These are phyloP conservation scores for Leptoclinus maculatus DNA, from an alignment of 2,797 vertebrate species.

Conservation along the genomic window DNA sequence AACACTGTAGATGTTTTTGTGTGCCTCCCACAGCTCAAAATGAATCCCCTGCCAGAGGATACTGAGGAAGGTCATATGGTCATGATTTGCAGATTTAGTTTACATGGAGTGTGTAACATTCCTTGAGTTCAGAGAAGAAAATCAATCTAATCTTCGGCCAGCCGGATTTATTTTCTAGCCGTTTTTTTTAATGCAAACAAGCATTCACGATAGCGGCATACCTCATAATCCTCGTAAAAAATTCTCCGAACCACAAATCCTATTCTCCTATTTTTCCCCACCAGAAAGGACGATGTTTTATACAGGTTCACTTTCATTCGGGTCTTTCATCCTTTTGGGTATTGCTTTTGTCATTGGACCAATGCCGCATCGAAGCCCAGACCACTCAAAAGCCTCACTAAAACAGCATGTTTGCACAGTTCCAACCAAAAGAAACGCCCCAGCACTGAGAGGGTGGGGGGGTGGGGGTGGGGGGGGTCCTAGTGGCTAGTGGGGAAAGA, in stretches of 20 bases:
- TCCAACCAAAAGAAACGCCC: conserved; percentile 77
- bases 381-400: conserved; percentile 70
- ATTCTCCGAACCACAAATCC: conserved; percentile 42
- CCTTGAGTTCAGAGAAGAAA: conserved; percentile 78
- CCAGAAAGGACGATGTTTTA: conserved; percentile 41
- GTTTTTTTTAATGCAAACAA: conserved; percentile 66
- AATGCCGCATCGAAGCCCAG: conserved; percentile 67
- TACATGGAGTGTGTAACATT: conserved; percentile 80
- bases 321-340: conserved; percentile 68
- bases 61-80: conserved; percentile 81
- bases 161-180: conserved; percentile 74
- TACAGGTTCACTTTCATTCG: conserved; percentile 70
- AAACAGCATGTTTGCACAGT: conserved; percentile 81
- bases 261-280: conserved; percentile 46
- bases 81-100: conserved; percentile 82
- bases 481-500: conserved; percentile 64
- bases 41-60: conserved; percentile 68
- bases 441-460: conserved; percentile 41
- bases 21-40: conserved; percentile 67
- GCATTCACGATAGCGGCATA: conserved; percentile 56
- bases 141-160: conserved; percentile 73
- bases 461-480: conserved; percentile 19
- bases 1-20: conserved; percentile 57
- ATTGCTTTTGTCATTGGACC: conserved; percentile 74
- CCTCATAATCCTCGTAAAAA: conserved; percentile 55